A percentile compares a stretch with the other conserved stretches of the same genome.
Conservation (phyloP, 2,113 vertebrate species). For the Charina bottae region DNA sequence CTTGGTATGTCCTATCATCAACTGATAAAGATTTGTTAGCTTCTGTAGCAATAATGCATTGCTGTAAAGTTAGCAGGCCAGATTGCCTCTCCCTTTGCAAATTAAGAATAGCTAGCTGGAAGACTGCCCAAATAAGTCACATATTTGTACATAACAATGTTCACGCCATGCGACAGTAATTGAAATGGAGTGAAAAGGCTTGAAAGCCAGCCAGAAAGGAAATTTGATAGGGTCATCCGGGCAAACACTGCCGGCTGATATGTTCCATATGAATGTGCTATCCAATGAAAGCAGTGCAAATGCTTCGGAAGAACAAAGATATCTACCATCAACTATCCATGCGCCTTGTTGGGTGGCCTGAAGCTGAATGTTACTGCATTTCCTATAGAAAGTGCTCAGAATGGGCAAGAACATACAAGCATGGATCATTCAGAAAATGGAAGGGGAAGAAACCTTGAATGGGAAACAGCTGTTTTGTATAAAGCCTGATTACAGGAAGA, state of each 20-base stretch:
- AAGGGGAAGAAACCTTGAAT: not conserved
- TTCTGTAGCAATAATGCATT: conserved; percentile 54
- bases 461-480: not conserved
- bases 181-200: conserved; percentile 62
- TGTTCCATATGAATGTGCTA: conserved; percentile 56
- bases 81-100: conserved; percentile 57
- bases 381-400: not conserved
- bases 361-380: conserved; percentile 7
- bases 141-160: conserved; percentile 62
- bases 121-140: conserved; percentile 65
- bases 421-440: not conserved
- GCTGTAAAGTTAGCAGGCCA: conserved; percentile 53
- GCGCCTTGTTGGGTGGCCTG: not conserved
- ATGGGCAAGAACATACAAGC: not conserved
- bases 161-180: conserved; percentile 67
- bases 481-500: not conserved
- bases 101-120: conserved; percentile 61
- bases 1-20: conserved; percentile 59
- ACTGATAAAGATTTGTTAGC: conserved; percentile 51
- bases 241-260: conserved; percentile 68
- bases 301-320: conserved; percentile 21
- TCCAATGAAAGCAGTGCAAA: conserved; percentile 52
- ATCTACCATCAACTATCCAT: conserved; percentile 29
- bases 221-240: conserved; percentile 61
- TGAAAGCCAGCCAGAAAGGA: conserved; percentile 57